A percentile compares a stretch with the other conserved stretches of the same genome.
These are phyloP conservation scores for Harpegnathos saltator DNA, from an alignment of 1,140 invertebrate species.

Conservation along the genomic window DNA sequence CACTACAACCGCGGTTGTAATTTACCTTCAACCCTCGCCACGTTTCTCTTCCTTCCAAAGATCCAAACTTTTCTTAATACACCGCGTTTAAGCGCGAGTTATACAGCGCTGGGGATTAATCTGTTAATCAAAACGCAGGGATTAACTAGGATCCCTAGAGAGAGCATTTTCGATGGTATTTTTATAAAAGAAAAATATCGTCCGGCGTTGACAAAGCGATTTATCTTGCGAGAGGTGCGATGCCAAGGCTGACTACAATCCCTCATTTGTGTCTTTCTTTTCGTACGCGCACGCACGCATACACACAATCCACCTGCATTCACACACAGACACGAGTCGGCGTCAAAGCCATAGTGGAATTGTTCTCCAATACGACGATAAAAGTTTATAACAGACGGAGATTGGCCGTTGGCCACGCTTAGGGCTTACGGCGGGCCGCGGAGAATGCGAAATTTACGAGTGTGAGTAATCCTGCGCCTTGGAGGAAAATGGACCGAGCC, in stretches of 20 bases:
- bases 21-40: too few species aligned
- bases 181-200: constrained; percentile 42
- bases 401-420: not conserved
- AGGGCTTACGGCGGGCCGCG: not conserved
- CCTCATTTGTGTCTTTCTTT: constrained; percentile 42
- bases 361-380: constrained; percentile 1
- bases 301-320: not conserved
- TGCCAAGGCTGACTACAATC: constrained; percentile 71
- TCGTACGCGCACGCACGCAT: not conserved
- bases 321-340: not conserved
- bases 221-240: constrained; percentile 13
- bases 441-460: not conserved
- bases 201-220: constrained; percentile 47
- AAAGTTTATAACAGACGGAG: not conserved
- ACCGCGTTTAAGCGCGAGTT: too few species aligned
- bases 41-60: too few species aligned
- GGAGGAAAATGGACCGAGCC: too few species aligned
- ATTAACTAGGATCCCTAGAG: not conserved
- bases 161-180: not conserved
- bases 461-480: too few species aligned
- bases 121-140: not conserved
- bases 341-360: not conserved
- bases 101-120: too few species aligned
- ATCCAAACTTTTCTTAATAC: too few species aligned
- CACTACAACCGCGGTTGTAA: too few species aligned